phyloP scores from a whole-genome alignment of 2,113 vertebrate species.

The Trinectes maculatus region DNA sequence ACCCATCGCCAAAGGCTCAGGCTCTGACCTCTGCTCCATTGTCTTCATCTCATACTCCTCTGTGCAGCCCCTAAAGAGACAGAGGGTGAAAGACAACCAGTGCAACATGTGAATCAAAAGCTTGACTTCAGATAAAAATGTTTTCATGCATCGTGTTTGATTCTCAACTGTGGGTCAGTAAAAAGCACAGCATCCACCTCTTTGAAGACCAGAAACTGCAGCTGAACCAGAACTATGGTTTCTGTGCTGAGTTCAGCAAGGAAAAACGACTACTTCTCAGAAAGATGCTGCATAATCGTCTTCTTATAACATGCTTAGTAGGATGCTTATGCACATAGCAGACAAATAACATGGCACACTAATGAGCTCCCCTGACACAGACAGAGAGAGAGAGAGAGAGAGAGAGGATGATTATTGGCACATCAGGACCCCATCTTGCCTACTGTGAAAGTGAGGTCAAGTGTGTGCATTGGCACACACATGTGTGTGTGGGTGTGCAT shows the following conservation, averaged over 20 bases:
- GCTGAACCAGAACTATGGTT: conserved; percentile 17
- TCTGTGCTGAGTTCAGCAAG: neutral
- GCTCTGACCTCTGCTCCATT: conserved; percentile 85
- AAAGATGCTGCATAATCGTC: conserved; percentile 10
- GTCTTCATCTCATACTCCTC: conserved; percentile 89
- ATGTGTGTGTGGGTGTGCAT: neutral
- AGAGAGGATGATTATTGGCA: conserved; percentile 49
- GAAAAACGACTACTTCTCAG: conserved; percentile 14
- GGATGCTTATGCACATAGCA: conserved; percentile 28
- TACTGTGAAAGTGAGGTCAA: conserved; percentile 47
- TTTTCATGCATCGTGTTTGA: neutral
- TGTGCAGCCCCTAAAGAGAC: conserved; percentile 86
- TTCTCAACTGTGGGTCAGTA: neutral
- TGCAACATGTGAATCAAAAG: neutral
- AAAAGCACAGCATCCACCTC: conserved; percentile 1
- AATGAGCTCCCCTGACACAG: conserved; percentile 51
- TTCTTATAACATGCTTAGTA: conserved; percentile 24
- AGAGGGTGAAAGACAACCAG: neutral
- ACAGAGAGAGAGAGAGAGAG: conserved; percentile 17
- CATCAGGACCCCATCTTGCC: conserved; percentile 40
- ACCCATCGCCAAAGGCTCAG: conserved; percentile 81
- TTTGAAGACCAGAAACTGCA: conserved; percentile 9
- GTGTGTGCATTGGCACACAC: neutral
- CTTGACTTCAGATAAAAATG: neutral
- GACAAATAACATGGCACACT: conserved; percentile 33